Evolutionary conservation across 2,888 invertebrate species (phyloP).

Genomic region (Gandaritis pyraliata): DNA sequence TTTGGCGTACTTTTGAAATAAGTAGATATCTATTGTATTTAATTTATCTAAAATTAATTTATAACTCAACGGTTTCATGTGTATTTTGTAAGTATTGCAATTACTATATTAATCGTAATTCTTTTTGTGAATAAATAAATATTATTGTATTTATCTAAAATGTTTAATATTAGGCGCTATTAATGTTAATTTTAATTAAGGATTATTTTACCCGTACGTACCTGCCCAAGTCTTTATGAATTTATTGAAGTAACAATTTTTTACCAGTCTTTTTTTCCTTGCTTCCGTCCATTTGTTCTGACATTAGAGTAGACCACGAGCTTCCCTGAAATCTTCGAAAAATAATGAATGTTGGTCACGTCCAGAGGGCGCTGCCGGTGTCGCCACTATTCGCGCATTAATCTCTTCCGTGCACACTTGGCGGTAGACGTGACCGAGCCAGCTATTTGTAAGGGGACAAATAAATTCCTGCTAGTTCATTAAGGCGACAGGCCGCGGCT

Average conservation of each 20-base stretch:
- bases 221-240: too few species aligned
- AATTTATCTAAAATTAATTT: too few species aligned
- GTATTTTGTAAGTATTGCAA: too few species aligned
- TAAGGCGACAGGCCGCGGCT: conserved; percentile 4
- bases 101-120: too few species aligned
- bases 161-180: too few species aligned
- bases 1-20: background rate
- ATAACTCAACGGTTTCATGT: too few species aligned
- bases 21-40: too few species aligned
- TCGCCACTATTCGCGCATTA: conserved; percentile 48
- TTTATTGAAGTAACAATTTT: too few species aligned
- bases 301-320: background rate
- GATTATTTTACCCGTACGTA: too few species aligned
- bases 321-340: conserved; percentile 9
- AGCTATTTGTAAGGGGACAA: conserved; percentile 17
- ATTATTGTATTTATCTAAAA: too few species aligned
- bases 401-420: conserved; percentile 39
- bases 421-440: conserved; percentile 30
- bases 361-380: conserved; percentile 25
- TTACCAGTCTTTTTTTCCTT: background rate
- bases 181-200: too few species aligned
- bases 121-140: too few species aligned
- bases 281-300: background rate
- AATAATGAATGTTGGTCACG: conserved; percentile 44
- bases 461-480: conserved; percentile 25